Base-by-base conservation (phyloP, 2,113 vertebrate genomes). In the Hemiprocne comata region DNA sequence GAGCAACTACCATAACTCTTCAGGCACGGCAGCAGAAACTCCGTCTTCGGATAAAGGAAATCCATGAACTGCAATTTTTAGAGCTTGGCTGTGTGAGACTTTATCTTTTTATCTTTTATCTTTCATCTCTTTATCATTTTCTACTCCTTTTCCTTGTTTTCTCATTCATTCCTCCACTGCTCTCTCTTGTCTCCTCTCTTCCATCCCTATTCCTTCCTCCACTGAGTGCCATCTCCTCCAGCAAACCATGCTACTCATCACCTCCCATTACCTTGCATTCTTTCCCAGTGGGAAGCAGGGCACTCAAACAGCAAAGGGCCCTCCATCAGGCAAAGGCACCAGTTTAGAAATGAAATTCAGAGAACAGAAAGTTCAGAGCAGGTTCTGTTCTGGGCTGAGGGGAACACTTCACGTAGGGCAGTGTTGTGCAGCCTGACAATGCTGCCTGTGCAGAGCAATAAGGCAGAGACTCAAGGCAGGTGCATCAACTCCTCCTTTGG, bases 321-420 rank as follows among this genome's bases (percentile, higher is more conserved):
- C 10, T 62, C 55, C 7, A 10, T 33, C 26, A 46, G 0, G 4
- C 29, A 50, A 51, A 74, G 5, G 13, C 15, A 44, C 13, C 21
- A 3, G 7, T 29, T 66, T 19, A 36, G 53, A 65, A 80, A 61
- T 8, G 33, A 53, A 67, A 26, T 72, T 79, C 29, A n/a, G 44
- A 25, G 38, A 69, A 31, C 25, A 76, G 72, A 70, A 77, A 53
- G 36, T 50, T 81, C 46, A 70, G 65, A 58, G 77, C 58, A 80
- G n/a, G 40, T 11, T n/a, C 58, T 79, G 28, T 34, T 51, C 58
- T 36, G 44, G 53, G 28, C 58, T 67, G 48, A 75, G 42, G 3
- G 13, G 14, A 12, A 19, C n/a, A 29, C 5, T 36, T 60, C 21
- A 1, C 0, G 2, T 0, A 34, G 26, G 38, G 61, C 42, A 51